A percentile compares a stretch with the other conserved stretches of the same genome.
phyloP scores from a whole-genome alignment of 2,113 vertebrate species.

The Etheostoma spectabile region DNA sequence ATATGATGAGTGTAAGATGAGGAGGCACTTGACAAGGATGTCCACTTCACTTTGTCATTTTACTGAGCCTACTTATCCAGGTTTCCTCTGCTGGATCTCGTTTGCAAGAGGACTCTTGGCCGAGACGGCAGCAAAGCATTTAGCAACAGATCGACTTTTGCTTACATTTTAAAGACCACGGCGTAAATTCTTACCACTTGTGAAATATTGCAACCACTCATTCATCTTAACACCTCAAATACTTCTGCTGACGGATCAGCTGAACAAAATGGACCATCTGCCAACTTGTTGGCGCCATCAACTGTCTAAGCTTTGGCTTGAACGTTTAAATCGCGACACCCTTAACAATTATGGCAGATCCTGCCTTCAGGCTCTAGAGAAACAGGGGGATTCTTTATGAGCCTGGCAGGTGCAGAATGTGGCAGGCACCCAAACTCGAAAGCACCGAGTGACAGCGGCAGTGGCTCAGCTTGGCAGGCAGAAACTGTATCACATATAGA shows the following conservation, averaged over 20 bases:
- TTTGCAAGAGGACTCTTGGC: slow-evolving; percentile 5
- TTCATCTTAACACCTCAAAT: slow-evolving; percentile 65
- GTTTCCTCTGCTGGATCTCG: slow-evolving; percentile 15
- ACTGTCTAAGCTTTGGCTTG: slow-evolving; percentile 69
- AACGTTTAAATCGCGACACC: slow-evolving; percentile 68
- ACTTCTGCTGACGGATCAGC: slow-evolving; percentile 62
- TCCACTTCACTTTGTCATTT: slow-evolving; percentile 29
- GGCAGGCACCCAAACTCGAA: slow-evolving; percentile 72
- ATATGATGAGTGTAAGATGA: slow-evolving; percentile 13
- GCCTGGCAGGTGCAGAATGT: slow-evolving; percentile 77
- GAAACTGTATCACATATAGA: slow-evolving; percentile 70
- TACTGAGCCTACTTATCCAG: slow-evolving; percentile 21
- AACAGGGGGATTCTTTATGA: slow-evolving; percentile 79
- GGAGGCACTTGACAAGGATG: slow-evolving; percentile 25
- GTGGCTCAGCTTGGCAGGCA: slow-evolving; percentile 68
- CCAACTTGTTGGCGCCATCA: slow-evolving; percentile 66
- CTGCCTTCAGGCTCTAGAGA: slow-evolving; percentile 62
- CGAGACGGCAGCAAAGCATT: slow-evolving; percentile 16
- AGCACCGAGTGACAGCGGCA: slow-evolving; percentile 50
- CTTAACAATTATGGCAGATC: slow-evolving; percentile 77
- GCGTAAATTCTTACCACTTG: slow-evolving; percentile 42
- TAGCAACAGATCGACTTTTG: slow-evolving; percentile 39
- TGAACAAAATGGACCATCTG: slow-evolving; percentile 73
- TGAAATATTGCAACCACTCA: slow-evolving; percentile 49
- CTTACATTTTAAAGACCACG: slow-evolving; percentile 17